Base-by-base conservation (phyloP, 2,888 invertebrate species). In the Priocnemis perturbator region DNA sequence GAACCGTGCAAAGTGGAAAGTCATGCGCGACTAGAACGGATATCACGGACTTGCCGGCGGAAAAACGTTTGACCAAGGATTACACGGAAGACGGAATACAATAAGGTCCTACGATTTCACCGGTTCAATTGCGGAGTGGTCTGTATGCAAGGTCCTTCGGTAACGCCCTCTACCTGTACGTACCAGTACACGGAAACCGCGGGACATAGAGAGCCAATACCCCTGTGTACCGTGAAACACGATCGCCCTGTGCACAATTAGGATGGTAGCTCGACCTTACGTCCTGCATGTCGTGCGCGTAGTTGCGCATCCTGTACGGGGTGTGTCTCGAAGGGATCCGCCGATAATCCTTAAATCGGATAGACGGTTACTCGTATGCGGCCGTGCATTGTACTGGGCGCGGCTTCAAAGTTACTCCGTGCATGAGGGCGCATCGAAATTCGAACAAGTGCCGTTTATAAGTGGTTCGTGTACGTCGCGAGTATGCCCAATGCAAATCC, bases 161-260 rank as follows among this genome's bases (percentile, higher is more conserved):
- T 60, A 55, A 64, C 73, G 63, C 45, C 62, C 63, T 63, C 53
- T 69, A 69, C 63, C 58, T 67, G 57, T 64, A 53, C 52, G 59
- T 60, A 71, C 37, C 53, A 45, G 37, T 37, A 20, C 37, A 61
- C 60, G 65, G 67, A 71, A 63, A 75, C 74, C 74, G 52, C 5
- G 20, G 44, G 45, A 56, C 48, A 70, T 71, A 67, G 69, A 74
- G 72, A 76, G 72, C 73, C 78, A 78, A 81, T 81, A 81, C 78
- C 76, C 76, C 66, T 77, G 79, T 81, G 78, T 81, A 76, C 72
- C 66, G 73, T 76, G 82, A 82, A 82, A 81, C 79, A 79, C 75
- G 79, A 81, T 76, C 82, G 77, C 74, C 74, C 79, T 78, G 77
- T 75, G 78, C 79, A 74, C 77, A 82, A 82, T 82, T 82, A 82